phyloP scores from a whole-genome alignment of 1,140 invertebrate species.

The Papilio glaucus region DNA sequence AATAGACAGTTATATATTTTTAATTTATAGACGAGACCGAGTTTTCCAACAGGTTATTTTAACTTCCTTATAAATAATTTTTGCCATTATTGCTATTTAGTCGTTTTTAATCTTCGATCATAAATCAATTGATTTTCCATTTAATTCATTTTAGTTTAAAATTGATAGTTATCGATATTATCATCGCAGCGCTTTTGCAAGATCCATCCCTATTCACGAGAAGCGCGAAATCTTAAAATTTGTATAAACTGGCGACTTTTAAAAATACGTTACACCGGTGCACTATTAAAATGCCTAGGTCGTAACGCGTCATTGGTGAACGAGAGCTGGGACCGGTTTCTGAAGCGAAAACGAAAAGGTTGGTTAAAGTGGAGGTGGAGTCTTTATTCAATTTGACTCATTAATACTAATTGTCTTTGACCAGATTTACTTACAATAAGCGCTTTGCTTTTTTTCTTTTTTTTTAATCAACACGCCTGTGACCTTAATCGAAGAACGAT shows the following conservation, averaged over 20 bases:
- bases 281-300: conserved; percentile 35
- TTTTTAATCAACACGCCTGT: conserved; percentile 1
- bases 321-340: conserved; percentile 13
- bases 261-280: conserved; percentile 34
- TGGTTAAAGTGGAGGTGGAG: conserved; percentile 2
- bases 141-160: too few relatives aligned
- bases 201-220: conserved; percentile 5
- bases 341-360: conserved; percentile 32
- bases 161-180: background rate
- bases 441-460: conserved; percentile 1
- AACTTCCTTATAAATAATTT: too few relatives aligned
- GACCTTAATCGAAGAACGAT: conserved; percentile 11
- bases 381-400: conserved; percentile 32
- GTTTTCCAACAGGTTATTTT: too few relatives aligned
- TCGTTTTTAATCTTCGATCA: too few relatives aligned
- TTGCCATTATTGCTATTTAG: too few relatives aligned
- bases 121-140: too few relatives aligned
- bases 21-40: too few relatives aligned
- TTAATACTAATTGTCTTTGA: conserved; percentile 25
- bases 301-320: conserved; percentile 32
- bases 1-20: too few relatives aligned
- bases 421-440: conserved; percentile 32
- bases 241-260: conserved; percentile 34
- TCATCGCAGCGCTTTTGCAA: background rate
- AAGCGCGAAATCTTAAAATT: conserved; percentile 28